Percentiles rank a stretch among this genome's conserved stretches.
These are phyloP conservation scores for Tiliacea aurago DNA, from an alignment of 2,888 invertebrate genomes.

Conservation along the genomic window DNA sequence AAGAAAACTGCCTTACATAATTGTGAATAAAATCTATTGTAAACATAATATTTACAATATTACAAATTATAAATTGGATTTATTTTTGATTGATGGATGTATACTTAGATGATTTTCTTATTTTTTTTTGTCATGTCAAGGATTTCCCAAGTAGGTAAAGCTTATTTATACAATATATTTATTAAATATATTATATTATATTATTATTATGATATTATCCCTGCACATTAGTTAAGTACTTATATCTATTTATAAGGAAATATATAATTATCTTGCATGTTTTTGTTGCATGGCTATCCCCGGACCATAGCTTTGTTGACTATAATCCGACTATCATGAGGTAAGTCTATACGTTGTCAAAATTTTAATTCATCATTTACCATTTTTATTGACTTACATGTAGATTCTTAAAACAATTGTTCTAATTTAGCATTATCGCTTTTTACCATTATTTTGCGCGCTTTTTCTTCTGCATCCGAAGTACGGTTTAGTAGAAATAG, in stretches of 20 bases:
- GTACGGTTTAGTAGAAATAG: background rate
- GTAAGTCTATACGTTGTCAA: conserved; percentile 74
- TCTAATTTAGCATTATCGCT: background rate
- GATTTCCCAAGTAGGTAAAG: conserved; percentile 22
- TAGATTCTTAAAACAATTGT: background rate
- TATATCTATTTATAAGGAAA: conserved; percentile 47
- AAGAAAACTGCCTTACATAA: background rate
- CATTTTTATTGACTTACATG: conserved; percentile 12
- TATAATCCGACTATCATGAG: conserved; percentile 86
- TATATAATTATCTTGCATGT: conserved; percentile 83
- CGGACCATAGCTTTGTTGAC: conserved; percentile 89
- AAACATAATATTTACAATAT: background rate
- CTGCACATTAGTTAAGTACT: conserved; percentile 22
- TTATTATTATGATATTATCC: no score
- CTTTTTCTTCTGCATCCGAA: background rate
- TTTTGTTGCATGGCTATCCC: conserved; percentile 88
- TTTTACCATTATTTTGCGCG: conserved; percentile 1
- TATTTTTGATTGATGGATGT: background rate
- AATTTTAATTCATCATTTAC: conserved; percentile 26
- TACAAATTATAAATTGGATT: background rate
- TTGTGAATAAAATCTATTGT: background rate
- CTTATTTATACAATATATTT: conserved; percentile 19
- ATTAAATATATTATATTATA: no score
- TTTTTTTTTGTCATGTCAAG: conserved; percentile 1
- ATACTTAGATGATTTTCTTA: conserved; percentile 15